These are phyloP conservation scores for Ceratosolen solmsi DNA, from an alignment of 1,140 invertebrate genomes.

Conservation along the genomic window DNA sequence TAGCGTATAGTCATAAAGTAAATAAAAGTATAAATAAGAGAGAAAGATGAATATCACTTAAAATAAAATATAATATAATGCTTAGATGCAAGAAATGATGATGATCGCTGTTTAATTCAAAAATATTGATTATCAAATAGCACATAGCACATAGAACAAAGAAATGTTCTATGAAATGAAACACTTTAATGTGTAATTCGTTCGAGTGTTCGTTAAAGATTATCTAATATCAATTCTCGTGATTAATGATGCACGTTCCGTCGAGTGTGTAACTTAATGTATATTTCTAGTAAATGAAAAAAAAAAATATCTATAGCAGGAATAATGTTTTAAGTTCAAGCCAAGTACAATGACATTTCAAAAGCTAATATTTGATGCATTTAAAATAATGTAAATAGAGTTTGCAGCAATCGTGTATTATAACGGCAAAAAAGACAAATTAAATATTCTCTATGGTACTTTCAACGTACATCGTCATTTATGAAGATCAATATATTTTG, in stretches of 20 bases:
- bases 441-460: too few species aligned
- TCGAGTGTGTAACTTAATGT: neutral
- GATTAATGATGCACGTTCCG: slow-evolving; percentile 17
- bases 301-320: too few species aligned
- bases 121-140: slow-evolving; percentile 17
- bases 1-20: neutral
- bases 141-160: too few species aligned
- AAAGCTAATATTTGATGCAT: too few species aligned
- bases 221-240: slow-evolving; percentile 28
- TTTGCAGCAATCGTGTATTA: too few species aligned
- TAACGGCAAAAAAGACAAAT: too few species aligned
- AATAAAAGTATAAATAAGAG: slow-evolving; percentile 36
- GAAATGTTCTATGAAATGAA: slow-evolving; percentile 34
- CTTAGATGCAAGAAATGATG: neutral
- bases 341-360: too few species aligned
- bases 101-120: slow-evolving; percentile 20
- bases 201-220: neutral
- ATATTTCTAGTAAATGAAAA: slow-evolving; percentile 8
- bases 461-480: too few species aligned
- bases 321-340: too few species aligned
- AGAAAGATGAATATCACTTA: slow-evolving; percentile 25
- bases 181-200: slow-evolving; percentile 41
- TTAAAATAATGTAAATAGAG: too few species aligned
- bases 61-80: slow-evolving; percentile 43
- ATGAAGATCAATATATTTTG: too few species aligned